Percentiles rank a stretch among this genome's conserved stretches.
These are phyloP conservation scores for Chalcis sispes DNA, from an alignment of 2,888 invertebrate genomes.

Conservation along the genomic window DNA sequence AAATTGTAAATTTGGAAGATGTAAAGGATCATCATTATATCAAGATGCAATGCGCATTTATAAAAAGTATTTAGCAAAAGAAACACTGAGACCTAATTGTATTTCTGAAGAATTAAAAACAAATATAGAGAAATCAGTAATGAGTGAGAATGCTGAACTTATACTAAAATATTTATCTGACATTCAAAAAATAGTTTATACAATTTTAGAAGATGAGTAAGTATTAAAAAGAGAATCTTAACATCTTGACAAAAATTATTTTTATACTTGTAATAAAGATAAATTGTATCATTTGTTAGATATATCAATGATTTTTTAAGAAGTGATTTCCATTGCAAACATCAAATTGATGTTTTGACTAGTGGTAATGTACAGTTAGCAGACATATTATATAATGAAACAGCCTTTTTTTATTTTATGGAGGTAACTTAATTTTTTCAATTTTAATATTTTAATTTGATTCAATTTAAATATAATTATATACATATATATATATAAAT, in stretches of 20 bases:
- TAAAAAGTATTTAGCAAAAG: slow-evolving; percentile 86
- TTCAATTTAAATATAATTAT: background rate
- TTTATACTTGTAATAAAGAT: slow-evolving; percentile 12
- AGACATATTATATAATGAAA: slow-evolving; percentile 94
- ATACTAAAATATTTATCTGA: slow-evolving; percentile 85
- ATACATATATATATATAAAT: too few relatives aligned
- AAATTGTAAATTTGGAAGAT: slow-evolving; percentile 56
- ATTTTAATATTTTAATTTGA: background rate
- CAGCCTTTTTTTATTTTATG: slow-evolving; percentile 95
- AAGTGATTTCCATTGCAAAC: slow-evolving; percentile 92
- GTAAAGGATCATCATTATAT: slow-evolving; percentile 63
- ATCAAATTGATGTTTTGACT: slow-evolving; percentile 94
- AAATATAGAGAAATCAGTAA: slow-evolving; percentile 82
- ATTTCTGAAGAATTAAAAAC: slow-evolving; percentile 80
- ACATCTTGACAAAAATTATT: background rate
- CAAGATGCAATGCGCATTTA: slow-evolving; percentile 85
- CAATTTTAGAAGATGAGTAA: slow-evolving; percentile 83
- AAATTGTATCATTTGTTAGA: slow-evolving; percentile 69
- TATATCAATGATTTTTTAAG: slow-evolving; percentile 88
- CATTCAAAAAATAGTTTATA: slow-evolving; percentile 83
- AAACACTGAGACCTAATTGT: slow-evolving; percentile 80
- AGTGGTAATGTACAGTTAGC: slow-evolving; percentile 86
- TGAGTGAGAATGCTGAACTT: slow-evolving; percentile 81
- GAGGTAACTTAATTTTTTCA: slow-evolving; percentile 79
- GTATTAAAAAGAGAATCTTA: slow-evolving; percentile 59